These are phyloP conservation scores for human DNA, from an alignment of 2,113 vertebrate genomes.

Conservation along the genomic window DNA sequence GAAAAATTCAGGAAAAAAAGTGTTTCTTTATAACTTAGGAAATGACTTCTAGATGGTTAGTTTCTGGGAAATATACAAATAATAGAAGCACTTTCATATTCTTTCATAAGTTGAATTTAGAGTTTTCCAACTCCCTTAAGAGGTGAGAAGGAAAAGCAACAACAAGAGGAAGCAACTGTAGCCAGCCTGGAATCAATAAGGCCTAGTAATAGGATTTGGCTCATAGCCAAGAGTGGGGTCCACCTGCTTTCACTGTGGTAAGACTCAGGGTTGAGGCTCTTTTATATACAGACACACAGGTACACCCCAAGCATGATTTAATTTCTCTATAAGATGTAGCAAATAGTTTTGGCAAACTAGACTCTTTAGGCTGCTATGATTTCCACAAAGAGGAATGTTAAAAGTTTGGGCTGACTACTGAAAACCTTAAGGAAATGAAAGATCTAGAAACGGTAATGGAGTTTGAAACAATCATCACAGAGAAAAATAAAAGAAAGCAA, in stretches of 20 bases:
- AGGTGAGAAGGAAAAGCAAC: neutral
- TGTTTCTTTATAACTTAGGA: neutral
- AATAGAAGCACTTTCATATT: conserved; percentile 36
- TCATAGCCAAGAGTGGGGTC: conserved; percentile 18
- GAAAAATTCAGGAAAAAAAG: conserved; percentile 37
- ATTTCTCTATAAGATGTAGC: conserved; percentile 57
- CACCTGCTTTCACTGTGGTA: conserved; percentile 41
- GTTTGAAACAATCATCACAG: conserved; percentile 55
- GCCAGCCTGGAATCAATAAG: conserved; percentile 58
- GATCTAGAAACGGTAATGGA: conserved; percentile 71
- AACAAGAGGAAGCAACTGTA: conserved; percentile 37
- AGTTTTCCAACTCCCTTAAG: conserved; percentile 21
- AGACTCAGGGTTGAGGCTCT: neutral
- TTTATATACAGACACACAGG: neutral
- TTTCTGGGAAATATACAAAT: conserved; percentile 47
- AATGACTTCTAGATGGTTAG: neutral
- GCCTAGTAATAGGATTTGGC: neutral
- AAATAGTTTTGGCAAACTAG: conserved; percentile 63
- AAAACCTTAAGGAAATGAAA: conserved; percentile 75
- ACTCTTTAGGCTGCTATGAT: conserved; percentile 72
- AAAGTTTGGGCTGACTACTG: conserved; percentile 73
- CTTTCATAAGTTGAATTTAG: neutral
- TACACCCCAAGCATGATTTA: neutral
- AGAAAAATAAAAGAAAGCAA: conserved; percentile 47
- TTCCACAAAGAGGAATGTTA: conserved; percentile 74